Evolutionary conservation across 2,113 vertebrate genomes (phyloP).

Genomic region (Trogon surrucura): DNA sequence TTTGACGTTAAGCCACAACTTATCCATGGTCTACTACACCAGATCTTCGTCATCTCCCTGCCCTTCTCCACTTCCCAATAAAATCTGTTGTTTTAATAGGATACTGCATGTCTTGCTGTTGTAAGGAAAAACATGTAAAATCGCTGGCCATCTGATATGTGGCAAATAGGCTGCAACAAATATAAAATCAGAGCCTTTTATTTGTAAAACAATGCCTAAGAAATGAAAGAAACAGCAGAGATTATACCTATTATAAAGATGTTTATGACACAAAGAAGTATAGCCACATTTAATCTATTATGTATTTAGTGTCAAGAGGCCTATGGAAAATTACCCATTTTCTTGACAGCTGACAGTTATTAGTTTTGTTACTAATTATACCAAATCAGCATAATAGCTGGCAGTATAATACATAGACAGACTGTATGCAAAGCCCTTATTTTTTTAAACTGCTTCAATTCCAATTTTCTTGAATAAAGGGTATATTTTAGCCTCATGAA

Average conservation of each 20-base stretch:
- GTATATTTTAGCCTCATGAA: background rate
- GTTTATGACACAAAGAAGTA: background rate
- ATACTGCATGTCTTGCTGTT: background rate
- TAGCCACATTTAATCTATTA: background rate
- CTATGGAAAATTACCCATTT: background rate
- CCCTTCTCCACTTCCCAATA: background rate
- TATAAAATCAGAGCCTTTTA: background rate
- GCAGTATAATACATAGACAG: background rate
- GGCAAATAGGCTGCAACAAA: background rate
- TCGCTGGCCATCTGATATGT: accelerated
- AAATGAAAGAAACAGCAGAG: background rate
- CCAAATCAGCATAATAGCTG: background rate
- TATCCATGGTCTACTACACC: background rate
- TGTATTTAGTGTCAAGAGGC: background rate
- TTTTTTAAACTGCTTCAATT: background rate
- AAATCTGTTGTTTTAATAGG: background rate
- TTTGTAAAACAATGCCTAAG: background rate
- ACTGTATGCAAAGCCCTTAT: accelerated
- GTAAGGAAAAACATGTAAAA: background rate
- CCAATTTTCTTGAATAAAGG: background rate
- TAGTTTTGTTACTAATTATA: background rate
- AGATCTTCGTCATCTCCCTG: background rate
- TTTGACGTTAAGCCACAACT: background rate
- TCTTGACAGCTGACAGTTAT: background rate
- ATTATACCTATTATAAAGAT: background rate